phyloP scores from a whole-genome alignment of 2,888 invertebrate genomes.

The Zelleria hepariella region DNA sequence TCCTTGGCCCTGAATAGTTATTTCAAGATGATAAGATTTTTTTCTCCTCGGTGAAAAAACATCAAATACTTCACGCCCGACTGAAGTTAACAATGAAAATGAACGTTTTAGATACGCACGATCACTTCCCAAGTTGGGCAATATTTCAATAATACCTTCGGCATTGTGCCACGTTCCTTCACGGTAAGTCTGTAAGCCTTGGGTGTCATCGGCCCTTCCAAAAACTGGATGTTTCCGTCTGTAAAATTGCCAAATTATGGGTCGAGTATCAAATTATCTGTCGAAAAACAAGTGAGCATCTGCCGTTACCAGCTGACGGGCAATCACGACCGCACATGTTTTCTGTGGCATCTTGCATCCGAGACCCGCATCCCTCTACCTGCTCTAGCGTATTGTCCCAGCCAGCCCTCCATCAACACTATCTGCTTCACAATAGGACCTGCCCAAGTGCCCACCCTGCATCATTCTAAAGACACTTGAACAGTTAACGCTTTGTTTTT shows the following conservation, averaged over 20 bases:
- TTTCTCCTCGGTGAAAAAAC: conserved; percentile 20
- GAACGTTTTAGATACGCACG: conserved; percentile 43
- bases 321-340: conserved; percentile 7
- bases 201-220: neutral
- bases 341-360: conserved; percentile 28
- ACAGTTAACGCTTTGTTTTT: conserved; percentile 35
- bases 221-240: neutral
- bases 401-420: conserved; percentile 20
- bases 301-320: conserved; percentile 4
- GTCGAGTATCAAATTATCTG: neutral
- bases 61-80: conserved; percentile 36
- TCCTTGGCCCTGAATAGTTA: conserved; percentile 1
- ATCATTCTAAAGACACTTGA: conserved; percentile 49
- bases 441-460: conserved; percentile 51
- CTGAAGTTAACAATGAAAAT: conserved; percentile 34
- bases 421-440: conserved; percentile 32
- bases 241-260: neutral
- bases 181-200: conserved; percentile 10
- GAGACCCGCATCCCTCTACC: conserved; percentile 58
- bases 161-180: conserved; percentile 10
- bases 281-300: neutral
- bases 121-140: conserved; percentile 28
- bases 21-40: neutral
- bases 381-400: conserved; percentile 44
- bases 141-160: conserved; percentile 23